Evolutionary conservation across 2,888 invertebrate species (phyloP).

Genomic region (Odontocolon sp.): DNA sequence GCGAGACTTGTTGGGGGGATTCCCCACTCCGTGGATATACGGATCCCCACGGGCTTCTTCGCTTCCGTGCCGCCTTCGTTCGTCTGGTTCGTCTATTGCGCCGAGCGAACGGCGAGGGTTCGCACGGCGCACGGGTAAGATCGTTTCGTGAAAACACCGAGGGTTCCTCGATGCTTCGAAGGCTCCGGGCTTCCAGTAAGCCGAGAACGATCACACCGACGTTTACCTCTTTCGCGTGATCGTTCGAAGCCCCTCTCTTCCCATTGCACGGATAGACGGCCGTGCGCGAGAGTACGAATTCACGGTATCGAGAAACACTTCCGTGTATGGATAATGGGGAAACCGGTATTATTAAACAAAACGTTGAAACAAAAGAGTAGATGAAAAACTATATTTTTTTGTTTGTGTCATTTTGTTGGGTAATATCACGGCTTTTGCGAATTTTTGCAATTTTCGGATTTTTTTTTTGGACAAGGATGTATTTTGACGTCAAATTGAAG

Average conservation of each 20-base stretch:
- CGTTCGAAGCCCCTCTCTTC: slow-evolving; percentile 37
- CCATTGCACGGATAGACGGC: slow-evolving; percentile 8
- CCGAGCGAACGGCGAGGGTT: slow-evolving; percentile 59
- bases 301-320: slow-evolving; percentile 53
- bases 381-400: background rate
- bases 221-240: slow-evolving; percentile 62
- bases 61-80: slow-evolving; percentile 54
- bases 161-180: background rate
- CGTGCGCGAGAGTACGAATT: slow-evolving; percentile 55
- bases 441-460: no score
- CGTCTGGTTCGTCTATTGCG: slow-evolving; percentile 60
- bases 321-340: slow-evolving; percentile 42
- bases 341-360: slow-evolving; percentile 21
- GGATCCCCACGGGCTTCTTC: slow-evolving; percentile 56
- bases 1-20: slow-evolving; percentile 63
- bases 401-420: no score
- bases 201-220: slow-evolving; percentile 57
- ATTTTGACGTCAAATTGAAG: no score
- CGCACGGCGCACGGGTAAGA: slow-evolving; percentile 47
- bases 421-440: no score
- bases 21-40: slow-evolving; percentile 43
- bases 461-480: no score
- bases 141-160: no score
- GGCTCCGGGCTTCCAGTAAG: slow-evolving; percentile 55
- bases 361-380: no score